These are phyloP conservation scores for Cherax destructor DNA, from an alignment of 1,140 invertebrate genomes.

Conservation along the genomic window DNA sequence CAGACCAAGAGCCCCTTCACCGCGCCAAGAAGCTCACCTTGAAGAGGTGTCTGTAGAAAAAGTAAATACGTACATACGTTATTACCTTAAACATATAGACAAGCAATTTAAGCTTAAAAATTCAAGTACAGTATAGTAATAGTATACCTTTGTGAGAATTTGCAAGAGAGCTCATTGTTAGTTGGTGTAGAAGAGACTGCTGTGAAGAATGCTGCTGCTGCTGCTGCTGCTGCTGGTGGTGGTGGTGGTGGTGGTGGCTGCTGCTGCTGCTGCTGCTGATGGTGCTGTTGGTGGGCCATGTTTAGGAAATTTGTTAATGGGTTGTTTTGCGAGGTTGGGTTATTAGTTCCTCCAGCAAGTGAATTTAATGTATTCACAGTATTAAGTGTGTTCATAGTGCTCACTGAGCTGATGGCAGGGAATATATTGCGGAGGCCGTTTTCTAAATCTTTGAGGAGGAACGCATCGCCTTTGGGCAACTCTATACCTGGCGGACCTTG, in stretches of 20 bases:
- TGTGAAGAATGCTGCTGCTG: conserved; percentile 63
- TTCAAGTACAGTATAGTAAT: conserved; percentile 14
- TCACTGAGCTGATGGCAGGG: conserved; percentile 64
- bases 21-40: too few species aligned
- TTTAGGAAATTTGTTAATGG: conserved; percentile 70
- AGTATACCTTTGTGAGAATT: conserved; percentile 70
- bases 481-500: conserved; percentile 69
- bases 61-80: too few species aligned
- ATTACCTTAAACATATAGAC: too few species aligned
- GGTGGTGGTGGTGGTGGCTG: conserved; percentile 58
- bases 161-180: conserved; percentile 67
- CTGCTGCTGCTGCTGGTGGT: conserved; percentile 68
- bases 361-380: conserved; percentile 66
- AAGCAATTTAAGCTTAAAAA: too few species aligned
- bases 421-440: conserved; percentile 66
- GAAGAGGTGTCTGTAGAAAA: too few species aligned
- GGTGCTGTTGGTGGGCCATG: conserved; percentile 66
- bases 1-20: too few species aligned
- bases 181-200: conserved; percentile 68
- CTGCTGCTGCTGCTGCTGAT: conserved; percentile 66
- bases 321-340: conserved; percentile 65
- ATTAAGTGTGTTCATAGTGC: conserved; percentile 71
- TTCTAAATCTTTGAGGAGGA: conserved; percentile 70
- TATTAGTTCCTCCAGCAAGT: conserved; percentile 63
- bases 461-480: conserved; percentile 63